phyloP scores from a whole-genome alignment of 2,888 invertebrate species.

The Eupithecia dodoneata region DNA sequence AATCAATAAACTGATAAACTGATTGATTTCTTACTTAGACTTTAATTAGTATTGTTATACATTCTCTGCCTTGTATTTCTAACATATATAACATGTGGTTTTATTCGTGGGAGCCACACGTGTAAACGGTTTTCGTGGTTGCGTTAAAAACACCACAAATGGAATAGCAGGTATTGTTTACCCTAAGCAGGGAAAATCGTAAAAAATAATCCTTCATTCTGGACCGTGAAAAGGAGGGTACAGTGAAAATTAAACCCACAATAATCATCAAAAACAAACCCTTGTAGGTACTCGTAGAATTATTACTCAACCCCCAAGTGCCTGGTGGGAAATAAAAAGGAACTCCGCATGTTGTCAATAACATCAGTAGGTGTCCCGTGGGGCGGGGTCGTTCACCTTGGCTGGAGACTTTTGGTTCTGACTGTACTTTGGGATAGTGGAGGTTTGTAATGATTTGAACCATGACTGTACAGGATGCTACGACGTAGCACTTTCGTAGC shows the following conservation, averaged over 20 bases:
- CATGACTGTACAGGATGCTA: conserved; percentile 3
- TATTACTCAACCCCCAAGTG: conserved; percentile 57
- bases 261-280: conserved; percentile 41
- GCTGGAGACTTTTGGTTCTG: conserved; percentile 42
- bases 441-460: neutral
- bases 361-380: conserved; percentile 79
- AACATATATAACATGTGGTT: neutral
- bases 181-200: conserved; percentile 19
- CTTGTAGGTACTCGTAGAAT: conserved; percentile 42
- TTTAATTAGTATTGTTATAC: too few species aligned
- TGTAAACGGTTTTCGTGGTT: neutral
- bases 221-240: conserved; percentile 30
- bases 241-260: conserved; percentile 35
- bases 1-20: too few species aligned
- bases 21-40: too few species aligned
- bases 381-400: conserved; percentile 74
- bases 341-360: conserved; percentile 79
- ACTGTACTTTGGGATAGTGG: conserved; percentile 22
- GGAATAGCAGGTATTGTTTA: conserved; percentile 4
- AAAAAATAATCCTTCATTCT: conserved; percentile 33
- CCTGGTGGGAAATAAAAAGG: conserved; percentile 70
- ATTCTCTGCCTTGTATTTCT: too few species aligned
- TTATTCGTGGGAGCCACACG: neutral
- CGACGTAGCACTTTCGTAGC: conserved; percentile 10
- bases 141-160: neutral